phyloP scores from a whole-genome alignment of 2,113 vertebrate species.

The Boulengeromyrus knoepffleri region DNA sequence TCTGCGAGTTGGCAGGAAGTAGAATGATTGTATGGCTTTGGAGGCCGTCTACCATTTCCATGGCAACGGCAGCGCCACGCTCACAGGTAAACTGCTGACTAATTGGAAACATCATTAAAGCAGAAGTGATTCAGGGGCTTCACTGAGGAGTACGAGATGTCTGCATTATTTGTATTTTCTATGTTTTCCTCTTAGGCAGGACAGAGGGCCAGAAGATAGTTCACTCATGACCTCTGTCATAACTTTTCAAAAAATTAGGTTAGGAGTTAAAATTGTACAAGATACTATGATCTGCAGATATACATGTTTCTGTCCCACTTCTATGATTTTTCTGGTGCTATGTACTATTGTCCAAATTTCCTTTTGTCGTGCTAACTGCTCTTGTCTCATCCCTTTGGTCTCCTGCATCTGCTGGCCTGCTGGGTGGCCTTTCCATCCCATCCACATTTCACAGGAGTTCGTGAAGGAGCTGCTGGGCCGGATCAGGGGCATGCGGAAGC shows the following conservation, averaged over 20 bases:
- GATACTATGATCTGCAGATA: neutral
- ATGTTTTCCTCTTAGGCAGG: neutral
- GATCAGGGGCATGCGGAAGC: constrained; percentile 96
- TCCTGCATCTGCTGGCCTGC: neutral
- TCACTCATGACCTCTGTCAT: neutral
- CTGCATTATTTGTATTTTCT: neutral
- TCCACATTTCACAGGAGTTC: constrained; percentile 66
- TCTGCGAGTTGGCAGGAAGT: neutral
- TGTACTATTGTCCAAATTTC: neutral
- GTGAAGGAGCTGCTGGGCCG: constrained; percentile 85
- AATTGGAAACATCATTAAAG: neutral
- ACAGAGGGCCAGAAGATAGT: neutral
- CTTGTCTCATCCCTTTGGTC: neutral
- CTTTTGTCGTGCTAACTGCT: neutral
- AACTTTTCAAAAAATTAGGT: neutral
- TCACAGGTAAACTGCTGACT: neutral
- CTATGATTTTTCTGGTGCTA: neutral
- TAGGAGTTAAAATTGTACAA: neutral
- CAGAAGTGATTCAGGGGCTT: neutral
- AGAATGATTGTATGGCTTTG: neutral
- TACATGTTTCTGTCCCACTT: neutral
- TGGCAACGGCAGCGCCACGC: neutral
- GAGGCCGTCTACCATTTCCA: neutral
- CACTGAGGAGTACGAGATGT: neutral
- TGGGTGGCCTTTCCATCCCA: neutral